Conservation (phyloP, 2,888 invertebrate genomes). For the Microdon myrmicae region DNA sequence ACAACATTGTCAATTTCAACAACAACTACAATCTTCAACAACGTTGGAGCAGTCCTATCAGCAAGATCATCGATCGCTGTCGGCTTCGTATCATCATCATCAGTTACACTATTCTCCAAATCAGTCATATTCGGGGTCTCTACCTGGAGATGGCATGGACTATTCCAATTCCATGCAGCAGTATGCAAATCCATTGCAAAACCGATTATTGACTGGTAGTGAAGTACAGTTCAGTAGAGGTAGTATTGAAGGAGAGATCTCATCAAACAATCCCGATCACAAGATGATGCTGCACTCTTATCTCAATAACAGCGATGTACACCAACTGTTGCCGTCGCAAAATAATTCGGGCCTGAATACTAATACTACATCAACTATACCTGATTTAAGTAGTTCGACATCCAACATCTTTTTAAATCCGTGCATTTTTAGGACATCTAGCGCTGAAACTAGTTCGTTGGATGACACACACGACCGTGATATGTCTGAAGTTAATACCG, state of each 20-base stretch:
- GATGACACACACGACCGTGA: constrained; percentile 20
- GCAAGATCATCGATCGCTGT: constrained; percentile 54
- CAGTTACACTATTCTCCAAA: constrained; percentile 51
- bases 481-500: constrained; percentile 38
- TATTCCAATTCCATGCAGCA: constrained; percentile 52
- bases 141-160: constrained; percentile 55
- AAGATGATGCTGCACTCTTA: constrained; percentile 57
- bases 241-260: too few species aligned
- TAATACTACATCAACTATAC: constrained; percentile 30
- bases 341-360: constrained; percentile 17
- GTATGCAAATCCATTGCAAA: constrained; percentile 41
- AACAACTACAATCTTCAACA: constrained; percentile 67
- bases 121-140: constrained; percentile 62
- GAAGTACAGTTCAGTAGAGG: too few species aligned
- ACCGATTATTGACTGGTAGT: constrained; percentile 20
- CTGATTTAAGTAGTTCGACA: constrained; percentile 50
- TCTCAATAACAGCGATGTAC: constrained; percentile 56
- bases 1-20: constrained; percentile 35
- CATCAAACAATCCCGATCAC: constrained; percentile 32
- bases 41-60: constrained; percentile 70
- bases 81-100: constrained; percentile 55
- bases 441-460: constrained; percentile 60
- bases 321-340: constrained; percentile 30
- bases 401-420: constrained; percentile 63
- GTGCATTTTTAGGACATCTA: constrained; percentile 66